phyloP scores from a whole-genome alignment of 2,888 invertebrate species.

The Capitulum mitella region DNA sequence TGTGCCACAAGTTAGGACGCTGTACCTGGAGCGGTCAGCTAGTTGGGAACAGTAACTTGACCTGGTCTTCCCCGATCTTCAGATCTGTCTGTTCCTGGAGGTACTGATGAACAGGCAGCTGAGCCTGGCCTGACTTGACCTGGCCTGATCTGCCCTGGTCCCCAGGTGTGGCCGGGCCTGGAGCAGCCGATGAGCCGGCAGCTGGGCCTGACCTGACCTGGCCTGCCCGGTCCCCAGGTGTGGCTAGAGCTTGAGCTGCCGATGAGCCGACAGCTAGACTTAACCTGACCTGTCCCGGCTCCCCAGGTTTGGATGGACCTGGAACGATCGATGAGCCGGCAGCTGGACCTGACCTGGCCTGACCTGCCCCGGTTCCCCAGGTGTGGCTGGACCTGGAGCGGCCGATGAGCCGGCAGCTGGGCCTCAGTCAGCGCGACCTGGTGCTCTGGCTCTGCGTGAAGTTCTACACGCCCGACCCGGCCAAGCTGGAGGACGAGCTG shows the following conservation, averaged over 20 bases:
- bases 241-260: not conserved
- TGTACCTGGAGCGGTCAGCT: no score
- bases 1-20: no score
- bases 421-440: slow-evolving; percentile 42
- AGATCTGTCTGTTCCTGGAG: not conserved
- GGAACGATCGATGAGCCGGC: not conserved
- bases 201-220: not conserved
- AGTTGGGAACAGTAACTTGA: no score
- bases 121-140: not conserved
- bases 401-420: slow-evolving; percentile 88
- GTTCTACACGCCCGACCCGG: slow-evolving; percentile 98
- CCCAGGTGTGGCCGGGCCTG: not conserved
- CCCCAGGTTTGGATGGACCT: not conserved
- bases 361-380: slow-evolving; percentile 60
- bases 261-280: not conserved
- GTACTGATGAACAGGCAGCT: not conserved
- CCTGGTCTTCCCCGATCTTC: no score
- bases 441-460: slow-evolving; percentile 86
- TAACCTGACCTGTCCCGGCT: slow-evolving; percentile 38
- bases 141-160: no score
- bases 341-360: not conserved
- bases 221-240: not conserved
- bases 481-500: slow-evolving; percentile 87
- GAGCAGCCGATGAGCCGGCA: not conserved
- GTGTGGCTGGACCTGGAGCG: slow-evolving; percentile 99